A percentile compares a stretch with the other conserved stretches of the same genome.
Evolutionary conservation across 1,140 invertebrate genomes (phyloP).

Genomic region (Danaus melanippus): DNA sequence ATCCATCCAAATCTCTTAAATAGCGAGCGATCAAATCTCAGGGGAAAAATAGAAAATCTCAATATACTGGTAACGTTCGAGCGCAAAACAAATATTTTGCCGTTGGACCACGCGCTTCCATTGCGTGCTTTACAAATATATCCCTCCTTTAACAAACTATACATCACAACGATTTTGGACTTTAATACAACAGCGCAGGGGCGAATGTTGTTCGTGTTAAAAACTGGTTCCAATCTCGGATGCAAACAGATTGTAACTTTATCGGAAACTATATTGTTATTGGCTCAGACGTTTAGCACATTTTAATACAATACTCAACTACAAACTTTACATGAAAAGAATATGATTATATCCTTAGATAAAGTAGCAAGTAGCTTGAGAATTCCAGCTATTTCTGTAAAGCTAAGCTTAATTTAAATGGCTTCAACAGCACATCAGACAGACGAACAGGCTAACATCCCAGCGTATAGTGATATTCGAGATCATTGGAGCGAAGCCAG

Average conservation of each 20-base stretch:
- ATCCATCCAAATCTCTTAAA: not conserved
- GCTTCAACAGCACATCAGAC: too few species aligned
- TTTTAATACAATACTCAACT: too few species aligned
- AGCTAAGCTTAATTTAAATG: too few species aligned
- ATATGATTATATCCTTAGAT: too few species aligned
- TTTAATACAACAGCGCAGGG: not conserved
- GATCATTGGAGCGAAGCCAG: slow-evolving; percentile 24
- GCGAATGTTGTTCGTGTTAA: too few species aligned
- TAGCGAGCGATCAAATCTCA: slow-evolving; percentile 6
- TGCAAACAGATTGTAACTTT: too few species aligned
- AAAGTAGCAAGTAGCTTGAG: too few species aligned
- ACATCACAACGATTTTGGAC: not conserved
- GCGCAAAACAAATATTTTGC: slow-evolving; percentile 18
- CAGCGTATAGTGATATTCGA: slow-evolving; percentile 20
- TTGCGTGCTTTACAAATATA: slow-evolving; percentile 15
- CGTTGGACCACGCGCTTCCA: slow-evolving; percentile 8
- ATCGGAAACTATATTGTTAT: too few species aligned
- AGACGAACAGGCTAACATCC: too few species aligned
- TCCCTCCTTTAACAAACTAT: slow-evolving; percentile 5
- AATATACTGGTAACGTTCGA: slow-evolving; percentile 12
- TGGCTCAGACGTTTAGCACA: too few species aligned
- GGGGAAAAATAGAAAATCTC: slow-evolving; percentile 12
- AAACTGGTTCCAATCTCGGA: too few species aligned
- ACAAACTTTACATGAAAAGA: not conserved
- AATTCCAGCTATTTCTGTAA: too few species aligned